A percentile compares a stretch with the other conserved stretches of the same genome.
Conservation (phyloP, 2,113 vertebrate species). For the Lichenostomus cassidix region DNA sequence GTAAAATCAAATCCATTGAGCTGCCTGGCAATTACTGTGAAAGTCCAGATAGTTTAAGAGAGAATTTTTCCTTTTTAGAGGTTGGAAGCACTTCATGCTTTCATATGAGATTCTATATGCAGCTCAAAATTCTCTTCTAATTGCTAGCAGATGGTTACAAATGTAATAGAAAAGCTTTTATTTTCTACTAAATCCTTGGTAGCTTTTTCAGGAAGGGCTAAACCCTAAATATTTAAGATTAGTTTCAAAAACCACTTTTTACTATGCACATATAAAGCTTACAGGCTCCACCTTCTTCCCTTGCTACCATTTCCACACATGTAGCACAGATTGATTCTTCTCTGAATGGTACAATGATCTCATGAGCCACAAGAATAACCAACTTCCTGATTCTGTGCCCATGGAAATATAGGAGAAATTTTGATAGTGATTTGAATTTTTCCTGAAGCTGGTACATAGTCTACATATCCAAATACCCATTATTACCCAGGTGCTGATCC, state of each 20-base stretch:
- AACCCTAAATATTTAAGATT: slow-evolving; percentile 1
- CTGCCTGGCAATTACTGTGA: background rate
- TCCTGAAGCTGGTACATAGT: background rate
- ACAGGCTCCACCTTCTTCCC: background rate
- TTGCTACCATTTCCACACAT: background rate
- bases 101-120: background rate
- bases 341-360: background rate
- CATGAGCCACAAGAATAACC: background rate
- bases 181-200: slow-evolving; percentile 3
- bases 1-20: background rate
- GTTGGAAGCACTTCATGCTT: background rate
- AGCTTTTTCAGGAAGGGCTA: background rate
- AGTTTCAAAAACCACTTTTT: background rate
- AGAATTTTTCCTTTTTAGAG: background rate
- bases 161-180: slow-evolving; percentile 16
- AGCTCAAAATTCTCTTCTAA: slow-evolving; percentile 5
- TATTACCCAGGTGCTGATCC: background rate
- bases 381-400: background rate
- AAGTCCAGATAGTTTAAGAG: background rate
- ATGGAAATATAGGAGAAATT: background rate
- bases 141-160: background rate
- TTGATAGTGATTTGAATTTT: background rate
- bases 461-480: background rate
- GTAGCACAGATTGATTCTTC: background rate
- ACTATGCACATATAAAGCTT: background rate